Evolutionary conservation across 1,140 invertebrate species (phyloP).

Genomic region (Lepidostoma basale): DNA sequence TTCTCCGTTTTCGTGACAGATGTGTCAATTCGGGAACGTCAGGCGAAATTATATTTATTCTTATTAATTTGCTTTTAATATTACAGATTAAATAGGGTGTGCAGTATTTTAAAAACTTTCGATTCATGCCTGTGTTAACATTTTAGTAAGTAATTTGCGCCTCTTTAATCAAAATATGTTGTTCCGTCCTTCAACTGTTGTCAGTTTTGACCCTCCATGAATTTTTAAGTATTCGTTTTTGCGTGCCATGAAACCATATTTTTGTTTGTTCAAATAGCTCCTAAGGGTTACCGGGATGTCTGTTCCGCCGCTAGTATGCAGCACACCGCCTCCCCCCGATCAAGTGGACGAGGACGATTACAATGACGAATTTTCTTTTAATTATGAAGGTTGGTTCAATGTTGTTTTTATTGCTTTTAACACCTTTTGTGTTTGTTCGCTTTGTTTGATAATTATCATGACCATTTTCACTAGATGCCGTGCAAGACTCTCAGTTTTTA

Average conservation of each 20-base stretch:
- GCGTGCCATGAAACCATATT: background rate
- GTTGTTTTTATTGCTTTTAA: background rate
- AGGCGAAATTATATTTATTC: slow-evolving; percentile 10
- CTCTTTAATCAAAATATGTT: slow-evolving; percentile 12
- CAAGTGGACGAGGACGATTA: slow-evolving; percentile 59
- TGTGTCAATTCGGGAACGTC: slow-evolving; percentile 36
- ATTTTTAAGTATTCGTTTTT: background rate
- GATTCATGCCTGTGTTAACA: slow-evolving; percentile 3
- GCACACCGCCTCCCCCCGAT: slow-evolving; percentile 59
- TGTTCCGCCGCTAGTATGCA: slow-evolving; percentile 60
- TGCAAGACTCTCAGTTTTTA: too few relatives aligned
- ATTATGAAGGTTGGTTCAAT: slow-evolving; percentile 52
- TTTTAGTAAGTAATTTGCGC: slow-evolving; percentile 3
- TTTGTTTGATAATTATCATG: too few relatives aligned
- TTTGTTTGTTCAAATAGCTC: slow-evolving; percentile 1
- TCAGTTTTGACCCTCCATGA: background rate
- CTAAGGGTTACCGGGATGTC: slow-evolving; percentile 50
- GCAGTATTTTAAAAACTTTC: background rate
- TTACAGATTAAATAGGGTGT: too few relatives aligned
- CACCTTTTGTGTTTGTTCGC: too few relatives aligned
- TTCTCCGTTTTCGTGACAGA: slow-evolving; percentile 32
- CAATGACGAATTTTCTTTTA: slow-evolving; percentile 55
- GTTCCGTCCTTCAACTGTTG: slow-evolving; percentile 9
- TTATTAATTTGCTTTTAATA: background rate
- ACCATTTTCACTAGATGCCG: too few relatives aligned